A percentile compares a stretch with the other conserved stretches of the same genome.
phyloP scores from a whole-genome alignment of 2,888 invertebrate species.

The Lithophane socia region DNA sequence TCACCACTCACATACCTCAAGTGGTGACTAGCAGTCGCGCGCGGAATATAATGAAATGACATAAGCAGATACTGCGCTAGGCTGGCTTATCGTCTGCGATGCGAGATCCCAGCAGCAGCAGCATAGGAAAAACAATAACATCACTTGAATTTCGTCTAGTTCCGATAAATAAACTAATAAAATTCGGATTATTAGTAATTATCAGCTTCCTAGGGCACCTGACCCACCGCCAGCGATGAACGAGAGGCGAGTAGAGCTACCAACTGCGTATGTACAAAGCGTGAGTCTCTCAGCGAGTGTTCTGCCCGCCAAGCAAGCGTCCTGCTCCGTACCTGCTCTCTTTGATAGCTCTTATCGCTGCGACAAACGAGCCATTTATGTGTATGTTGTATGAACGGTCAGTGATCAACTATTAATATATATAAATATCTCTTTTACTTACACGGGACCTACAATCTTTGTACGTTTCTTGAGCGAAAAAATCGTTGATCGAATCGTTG shows the following conservation, averaged over 20 bases:
- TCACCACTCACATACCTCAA: no score
- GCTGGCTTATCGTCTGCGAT: background rate
- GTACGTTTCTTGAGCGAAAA: no score
- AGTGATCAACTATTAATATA: no score
- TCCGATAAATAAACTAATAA: background rate
- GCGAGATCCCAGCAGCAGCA: background rate
- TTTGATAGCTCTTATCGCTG: background rate
- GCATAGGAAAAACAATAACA: background rate
- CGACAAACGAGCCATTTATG: background rate
- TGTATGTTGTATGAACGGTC: no score
- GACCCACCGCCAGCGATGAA: background rate
- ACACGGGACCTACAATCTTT: no score
- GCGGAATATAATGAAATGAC: background rate
- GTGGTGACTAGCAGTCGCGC: no score
- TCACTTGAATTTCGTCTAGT: background rate
- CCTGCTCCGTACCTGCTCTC: background rate
- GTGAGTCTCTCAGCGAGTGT: background rate
- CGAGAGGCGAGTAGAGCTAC: background rate
- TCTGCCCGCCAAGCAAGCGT: no score
- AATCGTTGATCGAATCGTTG: no score
- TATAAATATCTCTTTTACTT: no score
- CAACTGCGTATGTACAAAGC: background rate
- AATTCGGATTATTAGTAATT: background rate
- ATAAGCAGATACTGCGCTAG: constrained; percentile 3
- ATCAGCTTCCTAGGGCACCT: background rate